Evolutionary conservation across 1,140 invertebrate genomes (phyloP), one percentile per base, ranked within the genome.

Genomic region (Drosophila carrolli): DNA sequence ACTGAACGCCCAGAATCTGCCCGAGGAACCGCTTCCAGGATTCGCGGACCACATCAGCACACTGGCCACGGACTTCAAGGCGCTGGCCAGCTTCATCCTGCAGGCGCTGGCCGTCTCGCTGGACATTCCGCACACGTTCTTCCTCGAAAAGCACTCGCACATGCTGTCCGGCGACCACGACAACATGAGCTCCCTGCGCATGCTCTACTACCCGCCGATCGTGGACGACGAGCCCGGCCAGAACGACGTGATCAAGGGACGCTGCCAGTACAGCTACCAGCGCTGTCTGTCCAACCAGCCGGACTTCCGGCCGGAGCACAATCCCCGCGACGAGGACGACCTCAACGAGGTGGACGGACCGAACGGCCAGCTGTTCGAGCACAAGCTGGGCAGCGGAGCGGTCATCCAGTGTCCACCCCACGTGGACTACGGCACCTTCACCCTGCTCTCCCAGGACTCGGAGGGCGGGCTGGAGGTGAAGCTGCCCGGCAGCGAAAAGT

Each of bases 341-440:
- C 55, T 80, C 38, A 81, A 81, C 40, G 89, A 92, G 29, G 32
- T 84, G 40, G 91, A 91, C 44, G 66, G 59, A 6, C 70, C 62
- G n/a, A 76, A 75, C 19, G 74, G 73, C 9, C 73, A 90, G 51
- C 16, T 91, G 2, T 73, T 83, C 2, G 88, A 91, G 55, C 81
- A 88, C 54, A 85, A 78, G 46, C 53, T 91, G 48, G 66, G 79
- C 50, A 91, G 81, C 27, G 92, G 91, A 2, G 94, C 93, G 40
- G 93, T 95, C 68, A 94, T 95, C 23, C 93, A 95, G 46, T 96
- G 95, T 77, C 95, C 95, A 0, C 94, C 95, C 2, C 95, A 96
- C 78, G 94, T 95, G 13, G 96, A 96, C 90, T 95, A 95, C 70
- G 96, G 96, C 63, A 96, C 95, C 32, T 95, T 97, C 89, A 96